Conservation (phyloP, 2,113 vertebrate species). For the Fregetta grallaria region DNA sequence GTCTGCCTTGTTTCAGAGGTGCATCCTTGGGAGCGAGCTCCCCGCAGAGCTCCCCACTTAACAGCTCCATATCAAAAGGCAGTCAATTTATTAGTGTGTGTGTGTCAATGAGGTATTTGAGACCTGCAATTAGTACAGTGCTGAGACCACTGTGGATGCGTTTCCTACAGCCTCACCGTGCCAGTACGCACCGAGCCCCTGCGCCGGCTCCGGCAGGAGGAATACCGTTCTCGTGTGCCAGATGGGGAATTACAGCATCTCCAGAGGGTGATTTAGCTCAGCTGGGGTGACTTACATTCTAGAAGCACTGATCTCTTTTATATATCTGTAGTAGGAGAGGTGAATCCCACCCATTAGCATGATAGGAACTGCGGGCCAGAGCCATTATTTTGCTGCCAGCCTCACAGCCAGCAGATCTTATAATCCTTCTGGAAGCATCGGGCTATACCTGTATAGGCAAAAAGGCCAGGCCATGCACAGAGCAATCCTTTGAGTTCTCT, state of each 20-base stretch:
- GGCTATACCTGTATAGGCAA: background rate
- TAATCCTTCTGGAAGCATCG: background rate
- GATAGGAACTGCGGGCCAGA: background rate
- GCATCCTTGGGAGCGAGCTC: background rate
- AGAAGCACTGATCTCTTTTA: background rate
- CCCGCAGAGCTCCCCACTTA: background rate
- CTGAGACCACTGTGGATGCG: accelerated
- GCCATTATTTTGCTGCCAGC: background rate
- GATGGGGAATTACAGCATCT: background rate
- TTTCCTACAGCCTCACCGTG: background rate
- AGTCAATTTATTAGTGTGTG: accelerated
- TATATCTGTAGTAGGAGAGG: background rate
- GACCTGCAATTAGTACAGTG: background rate
- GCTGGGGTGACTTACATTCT: background rate
- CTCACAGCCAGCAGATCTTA: background rate
- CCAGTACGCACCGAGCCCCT: accelerated
- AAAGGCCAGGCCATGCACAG: background rate
- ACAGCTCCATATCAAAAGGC: background rate
- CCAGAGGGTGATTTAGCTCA: background rate
- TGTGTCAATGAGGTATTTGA: background rate
- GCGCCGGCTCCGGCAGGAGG: background rate
- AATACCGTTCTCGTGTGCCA: background rate
- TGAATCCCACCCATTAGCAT: background rate
- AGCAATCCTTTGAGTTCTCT: background rate
- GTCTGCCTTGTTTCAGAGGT: background rate